Percentiles rank a stretch among this genome's conserved stretches.
Conservation (phyloP, 2,888 invertebrate genomes). For the Bombylius major region DNA sequence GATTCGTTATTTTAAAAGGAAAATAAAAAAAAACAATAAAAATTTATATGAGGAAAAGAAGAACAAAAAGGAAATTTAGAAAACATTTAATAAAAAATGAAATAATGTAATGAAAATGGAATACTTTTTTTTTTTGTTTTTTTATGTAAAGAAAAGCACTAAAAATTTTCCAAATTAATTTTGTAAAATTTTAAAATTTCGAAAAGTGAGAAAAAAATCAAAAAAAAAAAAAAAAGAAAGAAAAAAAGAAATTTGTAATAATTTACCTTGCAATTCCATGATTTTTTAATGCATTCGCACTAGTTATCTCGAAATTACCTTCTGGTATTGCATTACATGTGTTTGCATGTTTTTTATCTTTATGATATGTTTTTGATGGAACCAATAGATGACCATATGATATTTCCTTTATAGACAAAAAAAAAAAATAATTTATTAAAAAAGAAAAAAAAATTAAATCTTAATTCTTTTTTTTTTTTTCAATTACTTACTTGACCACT, state of each 20-base stretch:
- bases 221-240: no score
- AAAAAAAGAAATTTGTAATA: not conserved
- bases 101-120: no score
- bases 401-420: slow-evolving; percentile 48
- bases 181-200: no score
- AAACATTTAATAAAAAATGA: no score
- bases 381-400: slow-evolving; percentile 77
- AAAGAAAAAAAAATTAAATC: not conserved
- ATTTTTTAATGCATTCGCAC: slow-evolving; percentile 39
- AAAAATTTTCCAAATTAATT: no score
- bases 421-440: not conserved
- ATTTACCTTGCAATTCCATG: slow-evolving; percentile 44
- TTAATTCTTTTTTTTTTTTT: not conserved
- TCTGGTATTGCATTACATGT: slow-evolving; percentile 22
- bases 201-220: no score
- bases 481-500: slow-evolving; percentile 67
- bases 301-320: slow-evolving; percentile 34
- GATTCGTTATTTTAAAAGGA: no score
- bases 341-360: slow-evolving; percentile 35
- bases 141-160: no score
- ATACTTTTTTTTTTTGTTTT: no score
- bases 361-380: slow-evolving; percentile 48
- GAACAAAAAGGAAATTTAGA: no score
- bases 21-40: no score
- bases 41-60: no score